Base-by-base conservation (phyloP, 1,140 invertebrate genomes). In the Cotesia glomerata region DNA sequence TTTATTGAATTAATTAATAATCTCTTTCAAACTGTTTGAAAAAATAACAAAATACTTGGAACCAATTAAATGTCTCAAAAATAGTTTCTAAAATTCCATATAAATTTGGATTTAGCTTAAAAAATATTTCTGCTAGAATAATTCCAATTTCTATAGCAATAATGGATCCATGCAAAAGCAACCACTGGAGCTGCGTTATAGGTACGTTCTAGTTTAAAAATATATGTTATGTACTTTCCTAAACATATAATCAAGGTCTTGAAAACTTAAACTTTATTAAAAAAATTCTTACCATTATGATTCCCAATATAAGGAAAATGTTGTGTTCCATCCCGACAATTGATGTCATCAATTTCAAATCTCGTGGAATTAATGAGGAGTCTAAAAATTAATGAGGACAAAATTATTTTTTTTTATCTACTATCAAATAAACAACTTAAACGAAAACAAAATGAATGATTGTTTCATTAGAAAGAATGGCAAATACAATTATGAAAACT, bases 31-130 rank as follows among this genome's bases (percentile, higher is more conserved):
- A 52, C 56, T 86, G 81, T 32, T 77, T 79, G 63, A 83, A 77
- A 71, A 86, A 86, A 0, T 86, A 73, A 67, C 86, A 87, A 64
- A 86, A 87, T 18, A 87, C 85, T 81, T 87, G 86, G 5, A 86
- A 74, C 86, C 86, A 87, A 72, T 87, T 86, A 69, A 84, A 79
- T 5, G 81, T 65, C 1, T 77, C 81, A 35, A 85, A 78, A 18
- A 84, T 64, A 26, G 83, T 80, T 13, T 82, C 75, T 8, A 86
- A 73, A 74, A 87, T 80, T 69, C 86, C 84, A 63, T 84, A 79
- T 5, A 81, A 77, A 67, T 83, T 83, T 13, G 86, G 36, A 45
- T 85, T 80, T 45, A 86, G 73, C 16, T 85, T 84, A 49, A 85
- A 49, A 64, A 86, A 81, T 18, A 86, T 71, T 39, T 78, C 74